Evolutionary conservation across 2,113 vertebrate species (phyloP), one percentile per base, ranked within the genome.

Genomic region (Equus quagga): DNA sequence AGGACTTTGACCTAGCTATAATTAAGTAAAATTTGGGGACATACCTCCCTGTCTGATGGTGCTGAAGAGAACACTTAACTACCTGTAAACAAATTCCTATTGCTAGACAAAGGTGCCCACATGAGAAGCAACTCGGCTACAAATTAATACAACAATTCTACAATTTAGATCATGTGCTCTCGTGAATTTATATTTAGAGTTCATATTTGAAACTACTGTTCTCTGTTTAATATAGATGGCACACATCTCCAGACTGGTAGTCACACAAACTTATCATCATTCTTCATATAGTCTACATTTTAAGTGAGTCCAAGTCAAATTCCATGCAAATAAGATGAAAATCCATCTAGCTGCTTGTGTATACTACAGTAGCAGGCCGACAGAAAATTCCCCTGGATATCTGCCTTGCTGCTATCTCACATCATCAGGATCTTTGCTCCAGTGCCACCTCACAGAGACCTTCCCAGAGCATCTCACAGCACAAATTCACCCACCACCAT

Each of bases 301-400:
- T 81, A 94, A 86, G 46, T 78, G 51, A 89, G 31, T 73, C 26
- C 24, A 78, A 82, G 80, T 78, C 26, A 78, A 96, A 73, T 78
- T 94, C 46, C 67, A 94, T n/a, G 54, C 54, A 90, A 72, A 83
- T 54, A 94, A 17, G 14, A 91, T 70, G 44, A 84, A 95, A 93
- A 90, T 64, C n/a, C 18, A 75, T 28, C 21, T 33, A 67, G 19
- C 15, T 79, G 51, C 64, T 92, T 89, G 41, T 85, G 44, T 44
- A 78, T 70, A 72, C 28, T 58, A 51, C 11, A 82, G 1, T 36
- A 89, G 84, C 49, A 83, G n/a, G 8, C 28, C 9, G 41, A 41
- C 1, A n/a, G 67, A 90, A 91, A 70, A 36, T 36, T 82, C 44
- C 56, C 8, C 9, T 69, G 51, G 54, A 15, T 28, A 78, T 31